These are phyloP conservation scores for Cryptocephalus primarius DNA, from an alignment of 2,888 invertebrate species.

Conservation along the genomic window DNA sequence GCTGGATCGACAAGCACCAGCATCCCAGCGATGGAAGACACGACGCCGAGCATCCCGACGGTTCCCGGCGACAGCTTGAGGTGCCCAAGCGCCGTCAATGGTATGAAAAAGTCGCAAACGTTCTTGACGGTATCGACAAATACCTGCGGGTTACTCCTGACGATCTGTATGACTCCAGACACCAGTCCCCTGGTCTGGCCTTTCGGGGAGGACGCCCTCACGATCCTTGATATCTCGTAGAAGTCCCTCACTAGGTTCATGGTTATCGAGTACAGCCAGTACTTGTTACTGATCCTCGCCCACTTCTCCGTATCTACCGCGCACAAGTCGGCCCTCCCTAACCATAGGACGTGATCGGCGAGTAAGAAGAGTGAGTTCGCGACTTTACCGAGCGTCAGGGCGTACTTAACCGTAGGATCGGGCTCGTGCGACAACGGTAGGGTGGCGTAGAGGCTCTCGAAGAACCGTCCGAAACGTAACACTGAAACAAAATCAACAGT, in stretches of 20 bases:
- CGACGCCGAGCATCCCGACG: conserved; percentile 65
- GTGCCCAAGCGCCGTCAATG: conserved; percentile 69
- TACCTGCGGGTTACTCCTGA: conserved; percentile 43
- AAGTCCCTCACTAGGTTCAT: conserved; percentile 72
- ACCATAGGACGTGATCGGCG: conserved; percentile 80
- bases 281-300: conserved; percentile 62
- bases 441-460: conserved; percentile 69
- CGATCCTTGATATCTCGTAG: conserved; percentile 61
- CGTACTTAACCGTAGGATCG: conserved; percentile 57
- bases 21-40: conserved; percentile 74
- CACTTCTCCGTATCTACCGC: conserved; percentile 64
- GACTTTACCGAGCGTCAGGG: conserved; percentile 68
- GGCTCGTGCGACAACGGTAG: conserved; percentile 61
- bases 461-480: conserved; percentile 71
- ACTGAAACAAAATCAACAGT: conserved; percentile 47
- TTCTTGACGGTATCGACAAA: conserved; percentile 78
- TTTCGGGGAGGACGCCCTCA: background rate
- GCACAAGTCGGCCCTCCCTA: conserved; percentile 60
- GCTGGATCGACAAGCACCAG: conserved; percentile 66
- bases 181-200: background rate
- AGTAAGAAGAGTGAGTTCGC: conserved; percentile 69
- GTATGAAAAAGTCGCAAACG: conserved; percentile 77
- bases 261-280: conserved; percentile 75
- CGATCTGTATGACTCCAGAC: background rate
- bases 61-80: conserved; percentile 65